These are phyloP conservation scores for Stictocephala bisonia DNA, from an alignment of 2,888 invertebrate genomes.

Conservation along the genomic window DNA sequence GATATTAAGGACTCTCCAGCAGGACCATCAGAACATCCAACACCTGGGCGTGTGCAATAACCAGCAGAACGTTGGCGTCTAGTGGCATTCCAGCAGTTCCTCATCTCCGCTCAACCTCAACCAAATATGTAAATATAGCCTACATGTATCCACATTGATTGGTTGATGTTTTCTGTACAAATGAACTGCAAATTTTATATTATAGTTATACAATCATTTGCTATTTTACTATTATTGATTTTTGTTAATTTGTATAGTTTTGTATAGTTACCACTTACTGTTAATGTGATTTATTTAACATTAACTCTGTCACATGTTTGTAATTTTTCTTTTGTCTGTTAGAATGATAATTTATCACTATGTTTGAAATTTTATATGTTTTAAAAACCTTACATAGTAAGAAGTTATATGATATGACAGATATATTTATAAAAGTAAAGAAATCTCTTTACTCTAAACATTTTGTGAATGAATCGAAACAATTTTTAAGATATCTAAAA, in stretches of 20 bases:
- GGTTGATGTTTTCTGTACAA: background rate
- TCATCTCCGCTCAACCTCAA: no score
- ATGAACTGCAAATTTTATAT: conserved; percentile 14
- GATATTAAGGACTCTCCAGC: conserved; percentile 63
- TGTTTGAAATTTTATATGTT: no score
- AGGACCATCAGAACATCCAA: conserved; percentile 63
- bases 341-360: no score
- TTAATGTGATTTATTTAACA: conserved; percentile 36
- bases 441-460: no score
- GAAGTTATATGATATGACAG: no score
- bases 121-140: background rate
- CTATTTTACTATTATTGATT: conserved; percentile 27
- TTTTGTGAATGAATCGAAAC: no score
- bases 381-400: no score
- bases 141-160: background rate
- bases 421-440: no score
- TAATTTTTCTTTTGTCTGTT: no score
- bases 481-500: no score
- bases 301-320: no score
- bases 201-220: conserved; percentile 34
- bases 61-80: conserved; percentile 56
- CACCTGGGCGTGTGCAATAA: conserved; percentile 42
- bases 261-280: conserved; percentile 42
- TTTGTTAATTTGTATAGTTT: conserved; percentile 33
- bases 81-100: conserved; percentile 55